These are phyloP conservation scores for Acanthurus tractus DNA, from an alignment of 2,797 vertebrate species.

Conservation along the genomic window DNA sequence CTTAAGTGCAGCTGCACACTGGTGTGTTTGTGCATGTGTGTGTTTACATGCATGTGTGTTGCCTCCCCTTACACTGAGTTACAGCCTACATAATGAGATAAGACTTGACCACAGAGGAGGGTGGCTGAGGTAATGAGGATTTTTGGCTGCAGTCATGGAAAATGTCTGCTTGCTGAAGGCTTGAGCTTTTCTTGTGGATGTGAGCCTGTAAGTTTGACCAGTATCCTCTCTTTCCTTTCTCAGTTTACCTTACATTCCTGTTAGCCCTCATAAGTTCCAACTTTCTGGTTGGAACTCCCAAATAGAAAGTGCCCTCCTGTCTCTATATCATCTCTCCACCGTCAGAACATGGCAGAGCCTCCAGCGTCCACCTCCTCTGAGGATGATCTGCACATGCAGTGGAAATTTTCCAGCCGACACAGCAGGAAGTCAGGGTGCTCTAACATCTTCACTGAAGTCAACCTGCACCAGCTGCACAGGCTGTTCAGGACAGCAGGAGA, in stretches of 20 bases:
- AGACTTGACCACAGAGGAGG: constrained; percentile 10
- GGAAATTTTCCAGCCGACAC: constrained; percentile 58
- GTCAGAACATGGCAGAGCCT: constrained; percentile 68
- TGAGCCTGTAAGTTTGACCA: constrained; percentile 33
- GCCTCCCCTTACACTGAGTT: not conserved
- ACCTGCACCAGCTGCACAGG: constrained; percentile 87
- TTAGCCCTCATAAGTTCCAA: not conserved
- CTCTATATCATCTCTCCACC: constrained; percentile 1
- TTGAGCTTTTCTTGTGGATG: constrained; percentile 10
- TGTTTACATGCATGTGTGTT: not conserved
- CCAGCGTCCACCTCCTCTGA: constrained; percentile 46
- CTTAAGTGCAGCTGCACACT: not conserved
- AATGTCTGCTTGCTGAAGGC: constrained; percentile 13
- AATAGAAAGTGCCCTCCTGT: not conserved
- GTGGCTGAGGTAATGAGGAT: not conserved
- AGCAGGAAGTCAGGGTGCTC: constrained; percentile 89
- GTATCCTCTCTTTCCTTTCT: constrained; percentile 8
- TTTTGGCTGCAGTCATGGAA: constrained; percentile 38
- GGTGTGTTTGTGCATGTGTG: not conserved
- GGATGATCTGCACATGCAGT: constrained; percentile 55
- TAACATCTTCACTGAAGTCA: constrained; percentile 92
- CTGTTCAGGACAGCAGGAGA: constrained; percentile 89
- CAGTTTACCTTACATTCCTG: constrained; percentile 10
- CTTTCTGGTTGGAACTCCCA: too few species aligned
- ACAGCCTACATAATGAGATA: constrained; percentile 22